Conservation (phyloP, 2,113 vertebrate genomes). For the Falcunculus frontatus region DNA sequence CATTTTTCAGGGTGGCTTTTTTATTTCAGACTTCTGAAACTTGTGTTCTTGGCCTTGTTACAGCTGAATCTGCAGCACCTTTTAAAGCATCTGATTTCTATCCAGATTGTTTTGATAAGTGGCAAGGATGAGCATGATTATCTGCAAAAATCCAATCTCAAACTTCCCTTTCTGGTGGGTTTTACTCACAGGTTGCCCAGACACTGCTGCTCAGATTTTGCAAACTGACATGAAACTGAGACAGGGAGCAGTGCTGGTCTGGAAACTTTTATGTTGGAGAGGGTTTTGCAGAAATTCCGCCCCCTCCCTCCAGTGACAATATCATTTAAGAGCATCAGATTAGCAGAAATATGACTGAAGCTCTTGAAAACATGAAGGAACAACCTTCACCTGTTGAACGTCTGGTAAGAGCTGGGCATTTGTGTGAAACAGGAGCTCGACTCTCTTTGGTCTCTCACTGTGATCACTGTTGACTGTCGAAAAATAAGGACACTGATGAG, state of each 20-base stretch:
- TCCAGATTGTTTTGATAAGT: neutral
- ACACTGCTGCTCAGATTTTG: neutral
- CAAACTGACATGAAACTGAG: neutral
- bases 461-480: neutral
- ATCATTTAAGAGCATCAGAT: neutral
- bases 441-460: neutral
- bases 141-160: neutral
- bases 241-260: neutral
- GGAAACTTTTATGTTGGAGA: neutral
- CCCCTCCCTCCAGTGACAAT: rapidly evolving
- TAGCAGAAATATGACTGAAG: neutral
- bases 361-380: neutral
- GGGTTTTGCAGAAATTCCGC: neutral
- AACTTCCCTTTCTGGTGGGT: neutral
- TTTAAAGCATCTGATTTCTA: neutral
- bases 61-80: neutral
- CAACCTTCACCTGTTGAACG: neutral
- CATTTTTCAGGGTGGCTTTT: neutral
- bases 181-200: neutral
- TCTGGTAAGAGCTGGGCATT: neutral
- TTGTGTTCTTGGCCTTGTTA: neutral
- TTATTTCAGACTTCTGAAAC: neutral
- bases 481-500: neutral
- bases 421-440: neutral
- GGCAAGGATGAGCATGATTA: rapidly evolving